Evolutionary conservation across 2,113 vertebrate genomes (phyloP).

Genomic region (Tetrao urogallus): DNA sequence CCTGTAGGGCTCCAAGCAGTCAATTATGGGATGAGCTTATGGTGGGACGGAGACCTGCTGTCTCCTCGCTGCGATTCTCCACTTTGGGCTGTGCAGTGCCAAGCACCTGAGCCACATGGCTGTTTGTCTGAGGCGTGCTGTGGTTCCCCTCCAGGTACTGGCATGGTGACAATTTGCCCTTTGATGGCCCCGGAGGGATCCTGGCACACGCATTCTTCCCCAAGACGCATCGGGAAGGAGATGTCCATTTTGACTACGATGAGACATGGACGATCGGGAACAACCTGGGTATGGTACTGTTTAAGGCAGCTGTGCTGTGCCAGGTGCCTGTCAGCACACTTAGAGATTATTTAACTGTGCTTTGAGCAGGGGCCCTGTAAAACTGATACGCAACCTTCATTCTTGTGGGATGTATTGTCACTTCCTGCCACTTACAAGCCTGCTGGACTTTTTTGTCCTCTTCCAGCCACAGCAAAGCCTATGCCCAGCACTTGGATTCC

Average conservation of each 20-base stretch:
- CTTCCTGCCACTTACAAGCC: neutral
- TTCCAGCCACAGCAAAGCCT: neutral
- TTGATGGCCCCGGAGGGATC: slow-evolving; percentile 92
- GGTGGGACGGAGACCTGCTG: neutral
- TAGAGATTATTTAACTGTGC: neutral
- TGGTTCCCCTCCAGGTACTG: slow-evolving; percentile 82
- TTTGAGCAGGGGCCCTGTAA: neutral
- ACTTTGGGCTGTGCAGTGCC: neutral
- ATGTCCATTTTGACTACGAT: slow-evolving; percentile 95
- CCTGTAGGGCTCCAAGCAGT: neutral
- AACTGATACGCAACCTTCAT: neutral
- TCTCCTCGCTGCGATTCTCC: neutral
- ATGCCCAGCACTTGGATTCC: neutral
- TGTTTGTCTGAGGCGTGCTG: neutral
- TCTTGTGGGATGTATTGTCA: neutral
- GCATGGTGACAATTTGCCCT: slow-evolving; percentile 93
- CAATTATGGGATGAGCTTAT: neutral
- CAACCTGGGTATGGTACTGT: slow-evolving; percentile 82
- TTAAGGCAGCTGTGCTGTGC: neutral
- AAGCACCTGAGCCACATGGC: rapidly evolving
- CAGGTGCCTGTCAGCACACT: neutral
- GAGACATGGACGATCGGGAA: slow-evolving; percentile 93
- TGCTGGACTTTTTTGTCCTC: neutral
- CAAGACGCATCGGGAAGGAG: slow-evolving; percentile 89
- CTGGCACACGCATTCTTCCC: slow-evolving; percentile 96